Conservation (phyloP, 30 jellyfish, hydroid and myxozoan species). For the Turritopsis rubra region DNA sequence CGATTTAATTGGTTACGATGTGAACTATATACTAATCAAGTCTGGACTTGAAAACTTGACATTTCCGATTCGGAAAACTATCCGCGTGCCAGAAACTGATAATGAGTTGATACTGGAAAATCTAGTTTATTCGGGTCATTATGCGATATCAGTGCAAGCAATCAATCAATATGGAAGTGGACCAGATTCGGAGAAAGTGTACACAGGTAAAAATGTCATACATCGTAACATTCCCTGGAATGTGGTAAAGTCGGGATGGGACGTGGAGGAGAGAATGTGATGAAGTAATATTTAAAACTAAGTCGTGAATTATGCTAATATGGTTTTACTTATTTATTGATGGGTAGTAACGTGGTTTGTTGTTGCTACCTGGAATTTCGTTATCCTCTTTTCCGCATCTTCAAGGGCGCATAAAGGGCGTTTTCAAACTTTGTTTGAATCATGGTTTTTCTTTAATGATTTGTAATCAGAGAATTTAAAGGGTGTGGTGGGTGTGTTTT, state of each 20-base stretch:
- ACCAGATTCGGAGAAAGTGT: background rate
- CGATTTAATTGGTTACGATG: background rate
- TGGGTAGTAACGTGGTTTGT: no score
- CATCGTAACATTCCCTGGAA: background rate
- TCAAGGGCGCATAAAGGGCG: no score
- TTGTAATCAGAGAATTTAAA: no score
- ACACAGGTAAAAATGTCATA: background rate
- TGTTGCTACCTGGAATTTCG: no score
- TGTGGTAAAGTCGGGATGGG: no score
- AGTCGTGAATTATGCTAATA: no score
- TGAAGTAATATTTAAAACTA: background rate
- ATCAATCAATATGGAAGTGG: background rate
- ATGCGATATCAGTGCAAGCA: constrained; percentile 3
- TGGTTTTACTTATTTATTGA: no score
- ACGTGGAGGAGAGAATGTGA: background rate
- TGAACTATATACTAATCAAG: background rate
- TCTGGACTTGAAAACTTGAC: background rate
- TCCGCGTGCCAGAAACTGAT: background rate
- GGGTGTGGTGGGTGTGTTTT: no score
- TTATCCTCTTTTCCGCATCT: no score
- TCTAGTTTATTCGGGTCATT: constrained; percentile 10
- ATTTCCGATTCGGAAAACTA: background rate
- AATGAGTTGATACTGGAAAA: background rate
- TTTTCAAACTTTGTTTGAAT: no score
- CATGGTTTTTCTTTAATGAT: no score